Percentiles rank a stretch among this genome's conserved stretches.
phyloP scores from a whole-genome alignment of 2,797 vertebrate species.

The Tiaroga cobitis region DNA sequence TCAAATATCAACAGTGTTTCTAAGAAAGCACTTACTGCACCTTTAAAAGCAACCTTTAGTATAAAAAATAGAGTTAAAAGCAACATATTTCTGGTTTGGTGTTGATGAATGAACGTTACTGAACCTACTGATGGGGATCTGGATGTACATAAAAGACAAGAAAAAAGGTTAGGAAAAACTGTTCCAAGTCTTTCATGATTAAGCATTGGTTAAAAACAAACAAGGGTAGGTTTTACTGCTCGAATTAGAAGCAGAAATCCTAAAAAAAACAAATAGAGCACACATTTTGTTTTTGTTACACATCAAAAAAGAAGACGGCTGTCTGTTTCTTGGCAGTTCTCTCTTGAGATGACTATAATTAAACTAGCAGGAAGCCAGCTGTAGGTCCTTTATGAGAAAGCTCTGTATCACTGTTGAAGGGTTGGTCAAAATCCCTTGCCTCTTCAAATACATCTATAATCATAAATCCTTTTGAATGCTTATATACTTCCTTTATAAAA shows the following conservation, averaged over 20 bases:
- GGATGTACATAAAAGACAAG: not conserved
- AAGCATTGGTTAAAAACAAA: not conserved
- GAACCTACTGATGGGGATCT: not conserved
- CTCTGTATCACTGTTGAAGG: slow-evolving; percentile 18
- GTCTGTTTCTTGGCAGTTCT: slow-evolving; percentile 32
- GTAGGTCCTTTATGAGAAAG: slow-evolving; percentile 25
- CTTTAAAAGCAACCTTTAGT: not conserved
- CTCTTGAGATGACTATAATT: slow-evolving; percentile 48
- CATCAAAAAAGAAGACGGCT: slow-evolving; percentile 30
- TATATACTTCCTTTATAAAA: too few relatives aligned
- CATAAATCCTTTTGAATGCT: too few relatives aligned
- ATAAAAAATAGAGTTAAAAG: not conserved
- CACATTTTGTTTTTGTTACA: slow-evolving; percentile 11
- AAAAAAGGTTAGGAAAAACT: not conserved
- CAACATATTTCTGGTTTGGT: not conserved
- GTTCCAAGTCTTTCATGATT: not conserved
- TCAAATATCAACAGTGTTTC: not conserved
- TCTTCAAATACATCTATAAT: too few relatives aligned
- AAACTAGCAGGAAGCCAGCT: slow-evolving; percentile 40
- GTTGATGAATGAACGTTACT: not conserved
- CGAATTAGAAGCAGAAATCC: not conserved
- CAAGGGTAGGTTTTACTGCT: not conserved
- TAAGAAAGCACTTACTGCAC: not conserved
- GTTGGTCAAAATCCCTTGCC: too few relatives aligned
- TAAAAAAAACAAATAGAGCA: not conserved